Evolutionary conservation across 37 sponge, comb jelly and placozoan genomes (phyloP).

Genomic region (Oopsacas minuta): DNA sequence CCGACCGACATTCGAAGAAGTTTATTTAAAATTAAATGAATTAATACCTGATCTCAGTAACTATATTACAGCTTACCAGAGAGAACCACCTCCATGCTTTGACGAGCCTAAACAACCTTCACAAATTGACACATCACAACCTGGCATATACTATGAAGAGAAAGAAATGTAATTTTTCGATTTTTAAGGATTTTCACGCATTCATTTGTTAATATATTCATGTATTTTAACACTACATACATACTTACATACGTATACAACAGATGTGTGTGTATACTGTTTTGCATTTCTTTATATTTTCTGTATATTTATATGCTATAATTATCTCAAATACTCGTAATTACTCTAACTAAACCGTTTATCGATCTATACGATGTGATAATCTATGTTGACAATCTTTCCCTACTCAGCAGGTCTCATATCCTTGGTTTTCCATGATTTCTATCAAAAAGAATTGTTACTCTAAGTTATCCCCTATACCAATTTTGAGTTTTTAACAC

Average conservation of each 20-base stretch:
- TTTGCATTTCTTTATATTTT: not conserved
- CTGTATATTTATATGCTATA: not conserved
- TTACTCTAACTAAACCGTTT: not conserved
- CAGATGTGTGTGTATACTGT: not conserved
- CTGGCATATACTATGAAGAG: not conserved
- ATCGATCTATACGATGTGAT: no score
- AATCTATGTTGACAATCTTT: no score
- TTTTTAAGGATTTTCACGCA: not conserved
- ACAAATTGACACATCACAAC: slow-evolving; percentile 3
- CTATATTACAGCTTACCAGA: not conserved
- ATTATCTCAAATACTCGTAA: no score
- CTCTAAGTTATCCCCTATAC: no score
- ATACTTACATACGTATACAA: no score
- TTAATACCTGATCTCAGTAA: not conserved
- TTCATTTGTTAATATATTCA: not conserved
- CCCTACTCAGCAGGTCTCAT: no score
- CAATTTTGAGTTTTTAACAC: no score
- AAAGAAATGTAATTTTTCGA: not conserved
- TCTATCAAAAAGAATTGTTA: no score
- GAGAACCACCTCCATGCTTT: not conserved
- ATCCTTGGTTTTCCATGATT: no score
- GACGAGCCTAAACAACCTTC: not conserved
- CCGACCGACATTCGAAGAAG: not conserved
- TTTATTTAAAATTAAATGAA: not conserved
- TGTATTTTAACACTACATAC: not conserved